Conservation (phyloP, 2,113 vertebrate species). For the Chiloscyllium plagiosum region DNA sequence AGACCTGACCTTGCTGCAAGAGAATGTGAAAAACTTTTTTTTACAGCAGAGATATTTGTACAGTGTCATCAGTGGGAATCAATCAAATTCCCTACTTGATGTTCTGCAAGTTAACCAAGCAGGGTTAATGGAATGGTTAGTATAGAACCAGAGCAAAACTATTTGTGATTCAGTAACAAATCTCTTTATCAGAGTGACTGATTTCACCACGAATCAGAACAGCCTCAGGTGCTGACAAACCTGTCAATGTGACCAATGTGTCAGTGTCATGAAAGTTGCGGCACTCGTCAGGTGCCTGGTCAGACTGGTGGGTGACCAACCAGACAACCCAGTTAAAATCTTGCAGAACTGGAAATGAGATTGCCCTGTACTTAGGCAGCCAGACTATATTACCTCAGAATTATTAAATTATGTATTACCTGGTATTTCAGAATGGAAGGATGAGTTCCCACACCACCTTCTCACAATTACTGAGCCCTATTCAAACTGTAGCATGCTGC, state of each 20-base stretch:
- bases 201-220: not conserved
- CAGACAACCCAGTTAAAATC: not conserved
- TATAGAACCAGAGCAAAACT: not conserved
- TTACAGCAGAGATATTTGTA: not conserved
- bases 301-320: not conserved
- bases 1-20: not conserved
- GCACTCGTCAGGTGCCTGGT: not conserved
- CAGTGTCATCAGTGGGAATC: not conserved
- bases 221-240: not conserved
- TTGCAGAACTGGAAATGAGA: not conserved
- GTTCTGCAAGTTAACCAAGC: not conserved
- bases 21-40: not conserved
- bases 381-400: not conserved
- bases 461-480: not conserved
- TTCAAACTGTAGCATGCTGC: not conserved
- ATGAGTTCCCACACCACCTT: not conserved
- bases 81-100: not conserved
- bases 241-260: not conserved
- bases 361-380: not conserved
- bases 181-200: not conserved
- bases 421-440: not conserved
- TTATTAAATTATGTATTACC: not conserved
- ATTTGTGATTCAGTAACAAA: not conserved
- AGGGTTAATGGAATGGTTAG: not conserved
- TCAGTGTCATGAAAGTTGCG: not conserved